A percentile compares a stretch with the other conserved stretches of the same genome.
Conservation (phyloP, 2,797 vertebrate genomes). For the Scyliorhinus canicula region DNA sequence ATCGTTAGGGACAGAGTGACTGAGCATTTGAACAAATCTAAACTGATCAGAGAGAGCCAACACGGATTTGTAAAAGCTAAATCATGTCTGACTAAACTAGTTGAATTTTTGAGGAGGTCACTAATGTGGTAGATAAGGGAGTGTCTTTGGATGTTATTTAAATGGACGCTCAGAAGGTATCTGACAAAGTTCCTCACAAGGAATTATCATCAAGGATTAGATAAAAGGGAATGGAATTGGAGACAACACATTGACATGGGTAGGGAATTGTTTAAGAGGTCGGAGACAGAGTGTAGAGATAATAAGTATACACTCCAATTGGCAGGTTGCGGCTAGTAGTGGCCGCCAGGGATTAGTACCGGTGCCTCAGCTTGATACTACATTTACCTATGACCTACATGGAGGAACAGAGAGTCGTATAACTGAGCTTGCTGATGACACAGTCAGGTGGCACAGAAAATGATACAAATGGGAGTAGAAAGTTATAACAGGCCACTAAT, state of each 20-base stretch:
- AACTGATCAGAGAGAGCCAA: not conserved
- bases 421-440: not conserved
- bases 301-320: not conserved
- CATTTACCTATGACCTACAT: not conserved
- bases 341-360: not conserved
- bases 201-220: not conserved
- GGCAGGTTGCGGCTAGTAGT: not conserved
- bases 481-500: no score
- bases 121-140: not conserved
- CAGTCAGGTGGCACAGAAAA: not conserved
- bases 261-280: not conserved
- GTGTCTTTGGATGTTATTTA: not conserved
- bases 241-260: not conserved
- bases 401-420: not conserved
- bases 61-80: not conserved
- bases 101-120: not conserved
- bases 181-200: not conserved
- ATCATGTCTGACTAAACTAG: not conserved
- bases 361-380: not conserved
- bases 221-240: not conserved
- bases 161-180: not conserved
- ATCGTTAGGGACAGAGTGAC: not conserved
- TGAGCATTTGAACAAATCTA: not conserved
- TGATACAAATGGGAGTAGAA: no score
- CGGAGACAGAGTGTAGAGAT: not conserved